phyloP scores from a whole-genome alignment of 2,113 vertebrate species.

The Heloderma charlesbogerti region DNA sequence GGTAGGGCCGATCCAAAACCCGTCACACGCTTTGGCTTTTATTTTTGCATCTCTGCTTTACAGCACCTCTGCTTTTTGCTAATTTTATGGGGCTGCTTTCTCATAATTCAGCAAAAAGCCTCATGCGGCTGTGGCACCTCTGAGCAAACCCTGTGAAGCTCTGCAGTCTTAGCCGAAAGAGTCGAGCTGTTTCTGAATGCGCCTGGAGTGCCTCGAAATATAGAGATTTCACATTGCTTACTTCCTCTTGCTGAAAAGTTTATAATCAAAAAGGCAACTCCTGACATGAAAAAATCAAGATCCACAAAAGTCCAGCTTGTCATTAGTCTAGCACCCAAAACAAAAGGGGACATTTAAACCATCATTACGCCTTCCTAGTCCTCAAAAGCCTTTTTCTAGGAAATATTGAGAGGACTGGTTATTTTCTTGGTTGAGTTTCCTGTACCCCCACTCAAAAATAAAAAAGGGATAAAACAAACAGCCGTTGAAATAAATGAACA shows the following conservation, averaged over 20 bases:
- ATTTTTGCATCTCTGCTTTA: background rate
- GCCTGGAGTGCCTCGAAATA: background rate
- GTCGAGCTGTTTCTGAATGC: background rate
- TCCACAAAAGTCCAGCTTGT: background rate
- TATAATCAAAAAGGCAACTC: background rate
- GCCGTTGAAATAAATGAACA: conserved; percentile 25
- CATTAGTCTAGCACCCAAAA: background rate
- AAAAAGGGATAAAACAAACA: background rate
- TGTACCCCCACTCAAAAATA: background rate
- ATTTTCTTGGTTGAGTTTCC: background rate
- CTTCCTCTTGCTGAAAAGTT: background rate
- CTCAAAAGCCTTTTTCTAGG: background rate
- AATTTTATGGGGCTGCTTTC: background rate
- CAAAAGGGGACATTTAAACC: background rate
- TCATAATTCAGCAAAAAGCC: background rate
- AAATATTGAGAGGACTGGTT: accelerated
- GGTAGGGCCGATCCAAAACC: background rate
- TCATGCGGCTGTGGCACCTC: background rate
- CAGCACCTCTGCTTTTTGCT: background rate
- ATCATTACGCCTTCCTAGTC: background rate
- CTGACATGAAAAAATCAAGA: background rate
- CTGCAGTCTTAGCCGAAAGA: background rate
- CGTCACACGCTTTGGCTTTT: background rate
- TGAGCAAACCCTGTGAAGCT: background rate
- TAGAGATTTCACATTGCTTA: background rate